Base-by-base conservation (phyloP, 1,140 invertebrate species). In the Apis dorsata region DNA sequence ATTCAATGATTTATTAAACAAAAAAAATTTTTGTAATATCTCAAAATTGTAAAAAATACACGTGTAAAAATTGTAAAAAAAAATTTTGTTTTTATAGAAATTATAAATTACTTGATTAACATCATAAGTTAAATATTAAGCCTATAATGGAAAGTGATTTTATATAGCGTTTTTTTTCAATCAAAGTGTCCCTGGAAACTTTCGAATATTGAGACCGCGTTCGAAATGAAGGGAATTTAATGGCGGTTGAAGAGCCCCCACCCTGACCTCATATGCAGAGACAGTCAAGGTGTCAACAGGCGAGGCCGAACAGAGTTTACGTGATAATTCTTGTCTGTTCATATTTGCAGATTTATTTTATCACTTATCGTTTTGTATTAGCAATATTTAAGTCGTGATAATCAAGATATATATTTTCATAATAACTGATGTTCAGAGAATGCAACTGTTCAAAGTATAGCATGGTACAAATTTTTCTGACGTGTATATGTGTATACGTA, bases 251-350 rank as follows among this genome's bases (percentile, higher is more conserved):
- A 53, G n/a, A 51, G 66, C 84, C 85, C 84, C 85, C 84, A 79
- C 83, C 59, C 60, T 53, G 70, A 60, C 49, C 74, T 62, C 75
- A 28, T 81, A 81, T 81, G 70, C 72, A 75, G 79, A 85, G 84
- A 73, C 75, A 83, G 80, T 86, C 75, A 77, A 86, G 84, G 85
- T 85, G 85, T 85, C 83, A 85, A 74, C 85, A 86, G 85, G 85
- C 85, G 85, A 85, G 83, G 83, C 69, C 69, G 83, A 73, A 63
- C 68, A 66, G 51, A 76, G 63, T 85, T 86, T 79, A 71, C n/a
- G 71, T 63, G 81, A 79, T 77, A 73, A 86, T 78, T 77, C 55
- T 79, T 49, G 28, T 59, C 49, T 79, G 84, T 74, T 78, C 55
- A n/a, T 85, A 75, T 84, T 80, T 66, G 57, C 53, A 65, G 51